These are phyloP conservation scores for Synanceia verrucosa DNA, from an alignment of 2,797 vertebrate species.

Conservation along the genomic window DNA sequence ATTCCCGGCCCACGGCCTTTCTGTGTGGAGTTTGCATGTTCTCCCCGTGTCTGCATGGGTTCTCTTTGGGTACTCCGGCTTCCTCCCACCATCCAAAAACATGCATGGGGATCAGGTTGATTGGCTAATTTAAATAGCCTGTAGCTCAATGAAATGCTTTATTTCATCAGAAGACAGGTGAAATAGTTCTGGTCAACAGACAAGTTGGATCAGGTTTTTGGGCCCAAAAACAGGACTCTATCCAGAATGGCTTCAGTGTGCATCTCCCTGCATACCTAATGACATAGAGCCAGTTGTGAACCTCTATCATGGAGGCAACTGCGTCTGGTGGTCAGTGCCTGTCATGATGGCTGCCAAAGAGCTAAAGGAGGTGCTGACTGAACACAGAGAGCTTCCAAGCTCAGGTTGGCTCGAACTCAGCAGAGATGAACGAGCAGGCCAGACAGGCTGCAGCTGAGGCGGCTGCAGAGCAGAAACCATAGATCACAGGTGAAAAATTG, in stretches of 20 bases:
- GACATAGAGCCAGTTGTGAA: slow-evolving; percentile 21
- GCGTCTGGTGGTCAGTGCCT: slow-evolving; percentile 5
- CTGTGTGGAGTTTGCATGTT: no score
- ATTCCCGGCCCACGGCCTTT: no score
- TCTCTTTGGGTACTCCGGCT: no score
- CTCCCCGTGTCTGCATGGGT: no score
- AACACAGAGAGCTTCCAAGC: slow-evolving; percentile 14
- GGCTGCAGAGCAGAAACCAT: not conserved
- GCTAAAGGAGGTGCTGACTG: slow-evolving; percentile 27
- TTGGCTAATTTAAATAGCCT: no score
- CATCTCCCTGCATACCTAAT: slow-evolving; percentile 17
- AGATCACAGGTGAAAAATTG: not conserved
- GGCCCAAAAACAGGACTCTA: not conserved
- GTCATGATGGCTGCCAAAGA: slow-evolving; percentile 36
- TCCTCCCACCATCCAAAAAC: no score
- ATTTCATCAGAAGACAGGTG: slow-evolving; percentile 15
- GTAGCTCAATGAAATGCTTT: not conserved
- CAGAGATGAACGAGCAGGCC: not conserved
- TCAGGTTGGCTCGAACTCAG: slow-evolving; percentile 3
- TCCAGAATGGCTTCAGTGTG: slow-evolving; percentile 18
- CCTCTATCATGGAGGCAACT: slow-evolving; percentile 18
- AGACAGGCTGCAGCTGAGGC: not conserved
- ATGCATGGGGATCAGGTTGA: no score
- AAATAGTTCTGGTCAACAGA: slow-evolving; percentile 1
- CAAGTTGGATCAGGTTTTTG: slow-evolving; percentile 7